Evolutionary conservation across 2,888 invertebrate genomes (phyloP).

Genomic region (Drosophila diplacantha): DNA sequence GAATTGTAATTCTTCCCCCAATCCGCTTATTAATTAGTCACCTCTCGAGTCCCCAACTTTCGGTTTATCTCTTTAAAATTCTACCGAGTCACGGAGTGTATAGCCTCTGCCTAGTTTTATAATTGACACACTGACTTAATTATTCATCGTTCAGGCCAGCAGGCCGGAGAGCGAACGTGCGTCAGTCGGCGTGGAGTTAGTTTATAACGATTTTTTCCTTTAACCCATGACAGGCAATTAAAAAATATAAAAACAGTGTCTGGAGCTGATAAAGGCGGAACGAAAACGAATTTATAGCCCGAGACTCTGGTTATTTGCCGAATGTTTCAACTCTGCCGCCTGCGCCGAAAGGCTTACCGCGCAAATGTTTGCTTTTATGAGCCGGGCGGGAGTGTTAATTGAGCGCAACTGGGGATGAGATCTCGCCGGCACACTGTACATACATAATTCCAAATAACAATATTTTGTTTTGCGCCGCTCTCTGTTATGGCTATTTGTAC

Average conservation of each 20-base stretch:
- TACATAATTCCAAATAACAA: conserved; percentile 19
- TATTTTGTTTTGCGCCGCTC: conserved; percentile 22
- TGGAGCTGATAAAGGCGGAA: conserved; percentile 41
- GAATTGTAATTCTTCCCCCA: too few species aligned
- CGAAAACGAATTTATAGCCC: conserved; percentile 25
- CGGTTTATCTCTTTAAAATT: conserved; percentile 3
- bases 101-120: conserved; percentile 15
- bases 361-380: conserved; percentile 24
- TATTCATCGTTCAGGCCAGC: conserved; percentile 39
- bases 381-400: conserved; percentile 30
- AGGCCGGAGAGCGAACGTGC: conserved; percentile 20
- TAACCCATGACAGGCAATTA: conserved; percentile 49
- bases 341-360: conserved; percentile 9
- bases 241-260: conserved; percentile 42
- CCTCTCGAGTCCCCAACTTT: neutral
- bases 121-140: conserved; percentile 60
- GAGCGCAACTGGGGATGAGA: conserved; percentile 17
- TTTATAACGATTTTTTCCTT: conserved; percentile 12
- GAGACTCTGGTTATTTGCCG: conserved; percentile 1
- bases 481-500: conserved; percentile 20
- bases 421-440: conserved; percentile 1
- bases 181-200: conserved; percentile 6
- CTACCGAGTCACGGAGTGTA: conserved; percentile 1
- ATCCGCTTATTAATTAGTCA: conserved; percentile 11
- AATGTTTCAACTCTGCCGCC: conserved; percentile 31